A percentile compares a stretch with the other conserved stretches of the same genome.
phyloP scores from a whole-genome alignment of 2,113 vertebrate species.

The Corythaeola cristata region DNA sequence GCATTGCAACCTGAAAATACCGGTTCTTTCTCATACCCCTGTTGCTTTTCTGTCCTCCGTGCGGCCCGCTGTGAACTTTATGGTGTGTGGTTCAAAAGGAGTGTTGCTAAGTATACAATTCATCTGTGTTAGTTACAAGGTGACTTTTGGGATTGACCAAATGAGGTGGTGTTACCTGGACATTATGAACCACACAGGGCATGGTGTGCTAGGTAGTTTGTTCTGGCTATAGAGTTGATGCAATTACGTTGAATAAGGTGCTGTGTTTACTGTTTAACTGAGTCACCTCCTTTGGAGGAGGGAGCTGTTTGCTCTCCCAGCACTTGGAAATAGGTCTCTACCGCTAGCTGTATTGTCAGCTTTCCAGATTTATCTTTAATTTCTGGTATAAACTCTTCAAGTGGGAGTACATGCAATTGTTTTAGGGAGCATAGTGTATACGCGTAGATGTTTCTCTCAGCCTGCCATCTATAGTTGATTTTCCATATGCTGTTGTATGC shows the following conservation, averaged over 20 bases:
- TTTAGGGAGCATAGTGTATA: background rate
- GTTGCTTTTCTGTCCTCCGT: background rate
- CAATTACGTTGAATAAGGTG: background rate
- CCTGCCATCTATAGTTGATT: background rate
- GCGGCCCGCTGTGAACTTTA: background rate
- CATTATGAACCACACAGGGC: background rate
- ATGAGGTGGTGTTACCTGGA: background rate
- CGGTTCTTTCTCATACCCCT: constrained; percentile 26
- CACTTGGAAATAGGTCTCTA: background rate
- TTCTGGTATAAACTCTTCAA: background rate
- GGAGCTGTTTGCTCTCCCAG: background rate
- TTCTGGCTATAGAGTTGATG: background rate
- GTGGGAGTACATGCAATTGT: rapidly evolving
- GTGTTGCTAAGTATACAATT: background rate
- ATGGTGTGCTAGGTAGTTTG: background rate
- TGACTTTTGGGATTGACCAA: background rate
- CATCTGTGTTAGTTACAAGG: background rate
- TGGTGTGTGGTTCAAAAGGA: background rate
- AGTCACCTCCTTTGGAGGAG: background rate
- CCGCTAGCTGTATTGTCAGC: background rate
- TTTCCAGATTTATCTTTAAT: background rate
- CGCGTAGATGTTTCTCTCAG: background rate
- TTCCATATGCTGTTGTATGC: background rate
- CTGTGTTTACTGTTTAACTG: background rate
- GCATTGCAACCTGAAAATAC: constrained; percentile 52